Evolutionary conservation across 2,888 invertebrate species (phyloP).

Genomic region (Leptinotarsa juncta): DNA sequence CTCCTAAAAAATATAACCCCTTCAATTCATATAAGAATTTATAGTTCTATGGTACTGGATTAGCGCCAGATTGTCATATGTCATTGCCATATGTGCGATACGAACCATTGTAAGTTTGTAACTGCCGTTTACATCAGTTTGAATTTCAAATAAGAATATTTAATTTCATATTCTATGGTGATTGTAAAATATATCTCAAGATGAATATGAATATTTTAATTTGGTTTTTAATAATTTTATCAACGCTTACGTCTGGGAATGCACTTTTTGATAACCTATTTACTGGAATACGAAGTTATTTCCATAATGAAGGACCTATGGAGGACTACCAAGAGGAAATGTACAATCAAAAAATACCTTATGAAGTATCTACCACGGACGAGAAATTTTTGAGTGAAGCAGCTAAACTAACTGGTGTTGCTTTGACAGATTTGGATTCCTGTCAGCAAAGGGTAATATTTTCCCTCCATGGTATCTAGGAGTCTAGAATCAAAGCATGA

Average conservation of each 20-base stretch:
- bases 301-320: constrained; percentile 49
- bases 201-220: constrained; percentile 3
- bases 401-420: constrained; percentile 69
- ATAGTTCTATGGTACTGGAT: too few relatives aligned
- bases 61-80: too few relatives aligned
- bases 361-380: constrained; percentile 70
- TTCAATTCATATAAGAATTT: too few relatives aligned
- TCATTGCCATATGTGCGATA: too few relatives aligned
- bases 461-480: constrained; percentile 5
- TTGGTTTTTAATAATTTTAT: constrained; percentile 16
- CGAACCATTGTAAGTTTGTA: too few relatives aligned
- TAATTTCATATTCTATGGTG: neutral
- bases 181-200: neutral
- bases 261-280: constrained; percentile 21
- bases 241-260: constrained; percentile 17
- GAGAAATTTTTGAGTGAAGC: constrained; percentile 75
- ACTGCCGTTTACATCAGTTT: neutral
- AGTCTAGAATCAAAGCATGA: neutral
- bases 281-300: constrained; percentile 48
- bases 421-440: constrained; percentile 70
- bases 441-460: constrained; percentile 72
- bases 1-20: too few relatives aligned
- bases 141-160: constrained; percentile 3
- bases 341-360: constrained; percentile 63
- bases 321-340: constrained; percentile 41